Evolutionary conservation across 2,888 invertebrate species (phyloP).

Genomic region (Cantharis flavilabris): DNA sequence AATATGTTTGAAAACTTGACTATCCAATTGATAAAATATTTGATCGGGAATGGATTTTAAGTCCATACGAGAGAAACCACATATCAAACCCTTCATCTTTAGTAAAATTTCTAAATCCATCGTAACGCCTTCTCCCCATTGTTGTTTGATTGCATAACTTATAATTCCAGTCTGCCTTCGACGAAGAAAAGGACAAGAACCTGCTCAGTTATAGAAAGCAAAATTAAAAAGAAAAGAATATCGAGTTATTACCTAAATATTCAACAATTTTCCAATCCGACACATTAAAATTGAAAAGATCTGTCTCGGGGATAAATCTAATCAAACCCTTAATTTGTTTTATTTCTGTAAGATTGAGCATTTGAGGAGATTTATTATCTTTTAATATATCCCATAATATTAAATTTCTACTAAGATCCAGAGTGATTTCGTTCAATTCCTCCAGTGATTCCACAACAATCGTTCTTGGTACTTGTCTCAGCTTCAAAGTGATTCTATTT

Average conservation of each 20-base stretch:
- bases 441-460: conserved; percentile 24
- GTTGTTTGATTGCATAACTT: conserved; percentile 32
- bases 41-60: conserved; percentile 19
- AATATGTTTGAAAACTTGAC: conserved; percentile 31
- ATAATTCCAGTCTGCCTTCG: conserved; percentile 32
- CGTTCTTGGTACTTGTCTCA: conserved; percentile 9
- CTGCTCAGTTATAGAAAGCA: background rate
- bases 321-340: conserved; percentile 21
- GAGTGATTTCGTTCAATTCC: conserved; percentile 17
- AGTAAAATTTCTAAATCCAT: conserved; percentile 17
- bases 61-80: conserved; percentile 32
- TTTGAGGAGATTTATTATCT: conserved; percentile 5
- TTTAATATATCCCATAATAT: conserved; percentile 36
- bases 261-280: conserved; percentile 28
- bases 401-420: conserved; percentile 24
- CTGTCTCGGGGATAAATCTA: conserved; percentile 34
- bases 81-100: conserved; percentile 35
- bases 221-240: background rate
- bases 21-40: conserved; percentile 18
- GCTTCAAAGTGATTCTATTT: background rate
- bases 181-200: conserved; percentile 24
- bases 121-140: conserved; percentile 14
- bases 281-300: conserved; percentile 34
- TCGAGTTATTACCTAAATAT: conserved; percentile 28
- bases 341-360: conserved; percentile 21